Evolutionary conservation across 2,797 vertebrate species (phyloP).

Genomic region (Poeciliopsis presidionis): DNA sequence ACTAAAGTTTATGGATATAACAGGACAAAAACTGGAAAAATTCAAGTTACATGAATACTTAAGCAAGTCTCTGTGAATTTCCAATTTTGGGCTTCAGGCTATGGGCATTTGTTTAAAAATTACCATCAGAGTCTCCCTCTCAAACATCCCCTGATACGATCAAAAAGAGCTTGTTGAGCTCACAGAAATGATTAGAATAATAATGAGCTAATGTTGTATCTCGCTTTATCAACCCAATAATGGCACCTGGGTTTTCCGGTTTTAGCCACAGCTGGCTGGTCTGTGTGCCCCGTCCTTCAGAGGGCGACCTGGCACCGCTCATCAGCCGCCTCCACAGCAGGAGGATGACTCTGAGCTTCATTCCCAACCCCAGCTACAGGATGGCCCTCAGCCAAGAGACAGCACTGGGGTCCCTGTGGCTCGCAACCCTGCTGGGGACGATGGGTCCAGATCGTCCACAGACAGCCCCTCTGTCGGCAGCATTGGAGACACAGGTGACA

Average conservation of each 20-base stretch:
- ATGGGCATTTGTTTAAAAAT: not conserved
- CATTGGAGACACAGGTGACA: conserved; percentile 78
- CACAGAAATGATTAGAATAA: conserved; percentile 26
- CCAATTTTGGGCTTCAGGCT: not conserved
- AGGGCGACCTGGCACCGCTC: conserved; percentile 56
- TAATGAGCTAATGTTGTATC: conserved; percentile 8
- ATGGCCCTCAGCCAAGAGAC: conserved; percentile 20
- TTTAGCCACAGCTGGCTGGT: conserved; percentile 80
- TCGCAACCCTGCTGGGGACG: conserved; percentile 37
- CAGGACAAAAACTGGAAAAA: not conserved
- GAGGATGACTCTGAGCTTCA: conserved; percentile 58
- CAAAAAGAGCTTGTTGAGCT: conserved; percentile 11
- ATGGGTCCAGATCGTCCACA: conserved; percentile 81
- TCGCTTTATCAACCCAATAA: conserved; percentile 10
- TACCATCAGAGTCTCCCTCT: not conserved
- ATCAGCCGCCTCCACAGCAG: conserved; percentile 52
- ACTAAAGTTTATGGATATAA: not conserved
- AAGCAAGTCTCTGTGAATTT: not conserved
- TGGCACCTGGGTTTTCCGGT: conserved; percentile 6
- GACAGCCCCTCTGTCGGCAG: conserved; percentile 86
- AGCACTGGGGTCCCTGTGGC: conserved; percentile 6
- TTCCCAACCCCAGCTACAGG: conserved; percentile 20
- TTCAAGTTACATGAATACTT: not conserved
- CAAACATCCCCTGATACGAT: conserved; percentile 8
- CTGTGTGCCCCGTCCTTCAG: conserved; percentile 75